Evolutionary conservation across 1,140 invertebrate species (phyloP), one percentile per base, ranked within the genome.

Genomic region (Spodoptera litura): DNA sequence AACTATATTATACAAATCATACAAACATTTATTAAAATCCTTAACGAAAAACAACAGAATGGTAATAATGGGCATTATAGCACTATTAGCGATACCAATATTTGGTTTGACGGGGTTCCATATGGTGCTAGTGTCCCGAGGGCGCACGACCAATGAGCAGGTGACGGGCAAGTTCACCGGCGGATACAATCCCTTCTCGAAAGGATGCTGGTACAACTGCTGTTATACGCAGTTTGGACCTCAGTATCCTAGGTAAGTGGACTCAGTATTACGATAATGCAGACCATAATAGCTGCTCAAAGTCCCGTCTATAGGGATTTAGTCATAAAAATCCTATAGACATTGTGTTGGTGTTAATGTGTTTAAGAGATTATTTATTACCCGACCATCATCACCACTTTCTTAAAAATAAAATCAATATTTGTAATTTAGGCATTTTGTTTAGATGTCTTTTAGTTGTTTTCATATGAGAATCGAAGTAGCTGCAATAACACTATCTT

Each of bases 71-170:
- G 97, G 96, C 82, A 96, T 99, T 82, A 98, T 99, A 87, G 96
- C 96, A 25, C 91, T 99, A 74, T 95, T 99, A 78, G 97, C 99
- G 83, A 98, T 99, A 91, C 99, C 99, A 81, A 99, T 99, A 83
- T 97, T 99, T 94, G 99, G 99, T 84, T 95, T 99, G 83, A 99
- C 99, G 78, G 98, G 98, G 70, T 99, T 99, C 95, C 99, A 99
- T 94, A 97, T 99, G 95, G 97, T 99, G 83, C 96, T 99, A 78
- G 98, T 99, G 56, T 98, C 98, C 13, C 96, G 98, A 87, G 99
- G 99, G n/a, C 96, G 99, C 77, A 99, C 99, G n/a, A 99, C 99
- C 77, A 99, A 99, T 95, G 99, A 99, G 95, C 99, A 99, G 96
- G 99, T 99, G 49, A 99, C 99, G 4, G 99, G 98, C 55, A 99